Percentiles rank a stretch among this genome's conserved stretches.
These are phyloP conservation scores for Pecten maximus DNA, from an alignment of 2,888 invertebrate species.

Conservation along the genomic window DNA sequence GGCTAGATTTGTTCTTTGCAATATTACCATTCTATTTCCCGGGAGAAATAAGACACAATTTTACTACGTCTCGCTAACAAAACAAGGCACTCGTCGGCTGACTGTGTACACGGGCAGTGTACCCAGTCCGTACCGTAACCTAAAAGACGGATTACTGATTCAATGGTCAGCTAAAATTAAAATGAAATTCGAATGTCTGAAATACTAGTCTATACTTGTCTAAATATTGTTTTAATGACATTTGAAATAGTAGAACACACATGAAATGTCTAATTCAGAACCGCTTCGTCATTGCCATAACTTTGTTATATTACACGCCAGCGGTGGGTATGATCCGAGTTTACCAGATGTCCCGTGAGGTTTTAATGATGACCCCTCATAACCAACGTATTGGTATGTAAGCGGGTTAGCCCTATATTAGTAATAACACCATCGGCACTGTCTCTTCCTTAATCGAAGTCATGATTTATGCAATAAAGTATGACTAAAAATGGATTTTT, in stretches of 20 bases:
- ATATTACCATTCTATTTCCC: background rate
- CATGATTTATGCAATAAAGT: too few relatives aligned
- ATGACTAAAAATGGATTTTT: too few relatives aligned
- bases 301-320: background rate
- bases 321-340: background rate
- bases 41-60: background rate
- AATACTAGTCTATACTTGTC: background rate
- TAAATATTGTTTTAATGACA: constrained; percentile 2
- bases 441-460: too few relatives aligned
- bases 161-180: background rate
- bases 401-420: background rate
- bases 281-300: background rate
- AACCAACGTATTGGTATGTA: background rate
- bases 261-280: background rate
- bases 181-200: background rate
- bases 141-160: background rate
- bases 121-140: background rate
- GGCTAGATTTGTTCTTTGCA: background rate
- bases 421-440: too few relatives aligned
- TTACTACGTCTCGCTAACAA: background rate
- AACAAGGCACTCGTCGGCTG: background rate
- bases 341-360: background rate
- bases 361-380: background rate
- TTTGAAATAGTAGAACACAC: background rate
- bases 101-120: background rate